Conservation (phyloP, 2,888 invertebrate genomes). For the Onchidella celtica region DNA sequence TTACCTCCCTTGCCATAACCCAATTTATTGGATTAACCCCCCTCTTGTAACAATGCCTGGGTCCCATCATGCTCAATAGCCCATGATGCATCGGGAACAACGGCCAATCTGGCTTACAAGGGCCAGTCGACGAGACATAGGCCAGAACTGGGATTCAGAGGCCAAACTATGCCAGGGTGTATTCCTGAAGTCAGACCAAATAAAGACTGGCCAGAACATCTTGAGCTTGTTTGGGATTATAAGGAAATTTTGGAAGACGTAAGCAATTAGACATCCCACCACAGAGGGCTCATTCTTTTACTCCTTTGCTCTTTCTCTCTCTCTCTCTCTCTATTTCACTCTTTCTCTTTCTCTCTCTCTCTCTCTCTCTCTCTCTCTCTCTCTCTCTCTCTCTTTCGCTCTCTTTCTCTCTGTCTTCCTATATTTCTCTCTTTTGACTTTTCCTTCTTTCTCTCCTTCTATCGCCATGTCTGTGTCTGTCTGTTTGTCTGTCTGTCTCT, state of each 20-base stretch:
- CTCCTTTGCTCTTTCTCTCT: not conserved
- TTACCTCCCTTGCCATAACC: constrained; percentile 46
- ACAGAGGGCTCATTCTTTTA: not conserved
- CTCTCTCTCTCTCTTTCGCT: constrained; percentile 13
- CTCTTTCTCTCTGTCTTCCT: too few relatives aligned
- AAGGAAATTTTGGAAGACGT: not conserved
- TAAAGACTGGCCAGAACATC: not conserved
- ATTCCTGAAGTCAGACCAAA: constrained; percentile 35
- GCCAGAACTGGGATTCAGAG: constrained; percentile 28
- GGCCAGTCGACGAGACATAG: constrained; percentile 7
- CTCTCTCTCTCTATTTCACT: not conserved
- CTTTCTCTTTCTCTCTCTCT: not conserved
- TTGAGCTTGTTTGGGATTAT: not conserved
- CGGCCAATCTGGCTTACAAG: constrained; percentile 41
- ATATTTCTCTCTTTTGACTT: not conserved
- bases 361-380: not conserved
- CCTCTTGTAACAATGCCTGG: constrained; percentile 40
- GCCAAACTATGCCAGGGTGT: constrained; percentile 14
- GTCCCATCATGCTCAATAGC: constrained; percentile 39
- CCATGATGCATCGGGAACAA: constrained; percentile 40
- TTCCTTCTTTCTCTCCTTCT: constrained; percentile 7
- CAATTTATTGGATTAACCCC: constrained; percentile 26
- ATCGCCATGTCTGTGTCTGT: too few relatives aligned
- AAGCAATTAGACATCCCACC: not conserved
- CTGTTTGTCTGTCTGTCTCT: not conserved